These are phyloP conservation scores for Prunella fulvescens DNA, from an alignment of 2,113 vertebrate genomes.

Conservation along the genomic window DNA sequence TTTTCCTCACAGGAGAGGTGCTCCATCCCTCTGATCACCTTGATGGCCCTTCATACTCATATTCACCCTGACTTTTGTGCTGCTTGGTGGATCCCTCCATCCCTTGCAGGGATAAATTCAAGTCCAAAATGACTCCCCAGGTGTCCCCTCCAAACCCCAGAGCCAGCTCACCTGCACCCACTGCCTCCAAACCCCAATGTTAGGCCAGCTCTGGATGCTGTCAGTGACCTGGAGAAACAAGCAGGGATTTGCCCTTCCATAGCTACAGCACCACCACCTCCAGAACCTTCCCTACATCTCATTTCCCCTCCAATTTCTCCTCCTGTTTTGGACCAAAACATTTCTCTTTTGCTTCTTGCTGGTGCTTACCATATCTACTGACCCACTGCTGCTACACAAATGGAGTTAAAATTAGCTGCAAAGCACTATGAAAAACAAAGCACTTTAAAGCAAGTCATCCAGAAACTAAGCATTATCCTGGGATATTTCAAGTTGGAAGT, in stretches of 20 bases:
- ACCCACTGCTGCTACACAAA: neutral
- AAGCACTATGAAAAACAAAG: neutral
- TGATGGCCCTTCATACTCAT: rapidly evolving
- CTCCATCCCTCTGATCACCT: neutral
- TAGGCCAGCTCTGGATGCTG: neutral
- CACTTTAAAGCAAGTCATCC: neutral
- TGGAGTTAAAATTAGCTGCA: conserved; percentile 37
- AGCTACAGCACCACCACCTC: neutral
- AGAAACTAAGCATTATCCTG: conserved; percentile 9
- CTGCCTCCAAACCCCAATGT: neutral
- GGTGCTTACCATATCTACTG: neutral
- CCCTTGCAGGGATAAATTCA: rapidly evolving
- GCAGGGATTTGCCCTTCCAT: rapidly evolving
- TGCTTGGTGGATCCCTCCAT: neutral
- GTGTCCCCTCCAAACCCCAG: neutral
- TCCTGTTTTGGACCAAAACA: neutral
- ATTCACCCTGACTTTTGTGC: neutral
- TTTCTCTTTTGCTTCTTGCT: neutral
- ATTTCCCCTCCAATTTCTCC: neutral
- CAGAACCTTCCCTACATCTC: neutral
- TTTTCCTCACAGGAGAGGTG: neutral
- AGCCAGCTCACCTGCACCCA: neutral
- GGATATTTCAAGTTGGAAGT: conserved; percentile 22
- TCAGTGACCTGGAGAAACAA: neutral
- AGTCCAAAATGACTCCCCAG: neutral